phyloP scores from a whole-genome alignment of 2,888 invertebrate species.

The Caenorhabditis macrosperma region DNA sequence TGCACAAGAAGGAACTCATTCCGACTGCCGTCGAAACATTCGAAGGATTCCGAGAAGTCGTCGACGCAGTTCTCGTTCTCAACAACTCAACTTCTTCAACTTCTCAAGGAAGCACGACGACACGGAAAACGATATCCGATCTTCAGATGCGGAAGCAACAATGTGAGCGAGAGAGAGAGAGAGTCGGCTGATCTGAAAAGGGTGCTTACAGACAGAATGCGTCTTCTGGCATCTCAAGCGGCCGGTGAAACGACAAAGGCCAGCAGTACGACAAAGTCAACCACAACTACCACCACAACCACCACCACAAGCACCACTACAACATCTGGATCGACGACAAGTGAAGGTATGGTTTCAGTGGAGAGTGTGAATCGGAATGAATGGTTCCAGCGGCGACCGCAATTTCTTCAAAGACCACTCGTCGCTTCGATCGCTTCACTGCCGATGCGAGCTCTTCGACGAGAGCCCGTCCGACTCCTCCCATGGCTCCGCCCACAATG shows the following conservation, averaged over 20 bases:
- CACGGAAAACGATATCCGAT: conserved; percentile 54
- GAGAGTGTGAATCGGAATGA: no score
- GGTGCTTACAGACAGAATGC: conserved; percentile 48
- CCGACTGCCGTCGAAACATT: conserved; percentile 79
- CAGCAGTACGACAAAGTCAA: not conserved
- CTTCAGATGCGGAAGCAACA: conserved; percentile 63
- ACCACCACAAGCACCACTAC: conserved; percentile 27
- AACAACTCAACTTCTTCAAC: conserved; percentile 52
- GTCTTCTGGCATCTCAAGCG: conserved; percentile 41
- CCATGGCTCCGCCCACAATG: conserved; percentile 54
- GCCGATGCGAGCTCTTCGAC: conserved; percentile 31
- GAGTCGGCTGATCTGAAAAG: not conserved
- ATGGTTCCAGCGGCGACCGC: no score
- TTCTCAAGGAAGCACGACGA: conserved; percentile 35
- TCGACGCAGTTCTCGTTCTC: conserved; percentile 69
- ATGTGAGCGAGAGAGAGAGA: conserved; percentile 29
- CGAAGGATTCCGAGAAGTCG: conserved; percentile 78
- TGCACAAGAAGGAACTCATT: conserved; percentile 77
- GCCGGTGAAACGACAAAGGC: conserved; percentile 16
- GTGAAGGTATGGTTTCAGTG: no score
- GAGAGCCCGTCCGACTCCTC: conserved; percentile 49
- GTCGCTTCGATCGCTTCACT: conserved; percentile 51
- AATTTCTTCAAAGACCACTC: conserved; percentile 22
- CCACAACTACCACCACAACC: conserved; percentile 24
- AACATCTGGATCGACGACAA: conserved; percentile 28